These are phyloP conservation scores for Crocallis elinguaria DNA, from an alignment of 2,888 invertebrate species.

Conservation along the genomic window DNA sequence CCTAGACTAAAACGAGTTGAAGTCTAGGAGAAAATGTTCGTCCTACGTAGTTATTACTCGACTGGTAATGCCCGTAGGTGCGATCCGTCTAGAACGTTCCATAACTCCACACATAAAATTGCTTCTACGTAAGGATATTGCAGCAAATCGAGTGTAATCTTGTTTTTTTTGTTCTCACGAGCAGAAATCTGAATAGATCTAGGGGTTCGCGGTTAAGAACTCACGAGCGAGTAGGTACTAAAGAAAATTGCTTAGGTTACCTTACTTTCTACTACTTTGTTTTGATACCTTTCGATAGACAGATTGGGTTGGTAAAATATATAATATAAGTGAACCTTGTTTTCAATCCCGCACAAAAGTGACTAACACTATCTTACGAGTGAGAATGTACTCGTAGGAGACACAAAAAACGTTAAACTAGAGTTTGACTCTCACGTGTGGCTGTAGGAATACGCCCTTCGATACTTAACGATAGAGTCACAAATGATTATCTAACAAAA, in stretches of 20 bases:
- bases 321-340: too few relatives aligned
- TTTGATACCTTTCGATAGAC: neutral
- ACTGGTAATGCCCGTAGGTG: constrained; percentile 26
- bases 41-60: constrained; percentile 12
- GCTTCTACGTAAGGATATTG: constrained; percentile 77
- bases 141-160: constrained; percentile 80
- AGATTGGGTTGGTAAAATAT: neutral
- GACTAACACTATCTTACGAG: too few relatives aligned
- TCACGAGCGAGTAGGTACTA: constrained; percentile 50
- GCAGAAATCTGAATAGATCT: constrained; percentile 57
- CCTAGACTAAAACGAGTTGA: constrained; percentile 11
- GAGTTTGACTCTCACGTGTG: too few relatives aligned
- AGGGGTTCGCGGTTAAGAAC: constrained; percentile 58
- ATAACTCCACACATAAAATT: constrained; percentile 62
- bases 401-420: too few relatives aligned
- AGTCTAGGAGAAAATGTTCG: constrained; percentile 12
- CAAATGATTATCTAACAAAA: too few relatives aligned
- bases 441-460: too few relatives aligned
- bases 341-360: too few relatives aligned
- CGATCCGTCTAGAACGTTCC: constrained; percentile 29
- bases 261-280: constrained; percentile 3
- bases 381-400: too few relatives aligned
- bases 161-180: constrained; percentile 78
- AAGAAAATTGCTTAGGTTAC: constrained; percentile 63
- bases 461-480: too few relatives aligned